A percentile compares a stretch with the other conserved stretches of the same genome.
phyloP scores from a whole-genome alignment of 1,140 invertebrate species.

The Metaphire vulgaris region DNA sequence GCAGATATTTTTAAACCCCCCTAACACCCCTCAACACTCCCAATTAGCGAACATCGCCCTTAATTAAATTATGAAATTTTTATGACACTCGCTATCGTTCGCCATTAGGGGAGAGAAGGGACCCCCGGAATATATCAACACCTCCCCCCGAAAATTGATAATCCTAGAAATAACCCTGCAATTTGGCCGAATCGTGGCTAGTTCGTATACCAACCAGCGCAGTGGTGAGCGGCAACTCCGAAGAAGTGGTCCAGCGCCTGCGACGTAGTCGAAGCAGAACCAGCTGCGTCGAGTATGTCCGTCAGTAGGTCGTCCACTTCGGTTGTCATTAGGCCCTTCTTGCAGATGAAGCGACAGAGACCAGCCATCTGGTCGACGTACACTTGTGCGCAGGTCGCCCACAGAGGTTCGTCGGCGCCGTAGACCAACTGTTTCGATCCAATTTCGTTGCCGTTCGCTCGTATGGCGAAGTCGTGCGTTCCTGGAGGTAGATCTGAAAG shows the following conservation, averaged over 20 bases:
- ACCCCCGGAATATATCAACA: too few relatives aligned
- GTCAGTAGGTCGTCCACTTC: neutral
- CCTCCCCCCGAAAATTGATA: too few relatives aligned
- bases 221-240: too few relatives aligned
- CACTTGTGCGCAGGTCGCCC: neutral
- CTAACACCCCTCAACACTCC: too few relatives aligned
- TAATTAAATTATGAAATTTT: too few relatives aligned
- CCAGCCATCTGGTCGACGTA: neutral
- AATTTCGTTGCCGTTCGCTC: neutral
- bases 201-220: too few relatives aligned
- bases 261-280: neutral
- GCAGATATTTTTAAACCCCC: too few relatives aligned
- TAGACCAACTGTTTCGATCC: neutral
- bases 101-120: too few relatives aligned
- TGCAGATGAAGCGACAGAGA: neutral
- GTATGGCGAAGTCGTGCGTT: neutral
- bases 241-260: neutral
- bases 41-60: too few relatives aligned
- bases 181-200: too few relatives aligned
- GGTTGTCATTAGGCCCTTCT: neutral
- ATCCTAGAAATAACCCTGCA: too few relatives aligned
- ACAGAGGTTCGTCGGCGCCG: neutral
- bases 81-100: too few relatives aligned
- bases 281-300: neutral
- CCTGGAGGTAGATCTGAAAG: neutral